Base-by-base conservation (phyloP, 2,888 invertebrate genomes). In the Temnothorax rugatulus region DNA sequence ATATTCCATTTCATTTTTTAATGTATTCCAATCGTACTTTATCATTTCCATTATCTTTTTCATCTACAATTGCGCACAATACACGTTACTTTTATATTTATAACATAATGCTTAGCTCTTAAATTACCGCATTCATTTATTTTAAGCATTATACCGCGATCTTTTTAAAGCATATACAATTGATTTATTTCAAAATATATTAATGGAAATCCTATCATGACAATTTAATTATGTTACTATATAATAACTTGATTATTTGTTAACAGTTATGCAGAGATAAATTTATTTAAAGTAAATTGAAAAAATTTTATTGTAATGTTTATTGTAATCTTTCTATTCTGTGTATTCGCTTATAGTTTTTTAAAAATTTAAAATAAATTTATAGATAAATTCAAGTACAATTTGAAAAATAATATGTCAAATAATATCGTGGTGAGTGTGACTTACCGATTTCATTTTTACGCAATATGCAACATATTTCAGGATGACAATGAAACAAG, bases 1-100 rank as follows among this genome's bases (percentile, higher is more conserved):
- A 71, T 52, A 44, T 25, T 86, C 85, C 18, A 44, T 7, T n/a
- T 64, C 41, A 21, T 47, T 54, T 47, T 21, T 57, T 38, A 84
- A 4, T 9, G 47, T 50, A 11, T 44, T 74, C 85, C 85, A 86
- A 38, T 86, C 85, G 3, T 74, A 9, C 7, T 79, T 75, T 18
- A 85, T 81, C n/a, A 52, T 63, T 2, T 79, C 63, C 34, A 84
- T 29, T 18, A 84, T 8, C 3, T 44, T n/a, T 69, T n/a, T 75
- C 9, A 82, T n/a, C 82, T 82, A 54, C 9, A 44, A 81, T 73
- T 41, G 15, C 29, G n/a, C 11, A 59, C 4, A 73, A 81, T n/a
- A 1, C 25, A 38, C 2, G 1, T 59, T 38, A 79, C 15, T 59
- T 73, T 18, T 81, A 57, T 52, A 2, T 25, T 2, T 59, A 47